Conservation (phyloP, 2,113 vertebrate species). For the Picathartes gymnocephalus region DNA sequence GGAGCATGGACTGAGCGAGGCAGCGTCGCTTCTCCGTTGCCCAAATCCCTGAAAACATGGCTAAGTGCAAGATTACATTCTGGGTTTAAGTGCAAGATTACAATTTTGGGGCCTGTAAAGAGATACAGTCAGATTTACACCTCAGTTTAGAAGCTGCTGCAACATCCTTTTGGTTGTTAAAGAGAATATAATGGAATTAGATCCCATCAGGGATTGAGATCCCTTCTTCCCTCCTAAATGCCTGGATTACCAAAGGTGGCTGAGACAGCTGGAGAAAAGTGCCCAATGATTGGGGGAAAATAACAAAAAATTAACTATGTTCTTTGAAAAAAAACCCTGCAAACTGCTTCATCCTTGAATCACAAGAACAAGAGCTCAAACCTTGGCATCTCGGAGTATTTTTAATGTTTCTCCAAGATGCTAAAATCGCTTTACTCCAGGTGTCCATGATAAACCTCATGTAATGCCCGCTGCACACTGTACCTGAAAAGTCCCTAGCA, state of each 20-base stretch:
- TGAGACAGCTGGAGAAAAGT: neutral
- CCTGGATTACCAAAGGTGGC: neutral
- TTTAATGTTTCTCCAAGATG: neutral
- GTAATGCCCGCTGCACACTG: conserved; percentile 62
- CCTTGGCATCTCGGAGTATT: neutral
- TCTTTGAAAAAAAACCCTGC: neutral
- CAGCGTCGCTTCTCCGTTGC: neutral
- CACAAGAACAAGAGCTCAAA: neutral
- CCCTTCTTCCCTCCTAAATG: neutral
- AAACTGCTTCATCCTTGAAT: neutral
- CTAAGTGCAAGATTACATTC: conserved; percentile 30
- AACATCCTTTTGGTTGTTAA: neutral
- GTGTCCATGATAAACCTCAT: conserved; percentile 33
- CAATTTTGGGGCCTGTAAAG: neutral
- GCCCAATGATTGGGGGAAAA: neutral
- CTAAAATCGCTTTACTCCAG: conserved; percentile 1
- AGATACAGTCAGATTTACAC: neutral
- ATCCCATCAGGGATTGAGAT: neutral
- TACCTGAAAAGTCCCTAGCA: conserved; percentile 60
- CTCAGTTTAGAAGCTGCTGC: neutral
- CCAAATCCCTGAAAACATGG: neutral
- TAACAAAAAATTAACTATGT: neutral
- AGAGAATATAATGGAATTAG: neutral
- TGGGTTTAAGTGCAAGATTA: conserved; percentile 15
- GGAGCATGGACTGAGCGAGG: neutral